Evolutionary conservation across 37 sponge, comb jelly and placozoan species (phyloP), one percentile per base, ranked within the genome.

Genomic region (Bolinopsis microptera): DNA sequence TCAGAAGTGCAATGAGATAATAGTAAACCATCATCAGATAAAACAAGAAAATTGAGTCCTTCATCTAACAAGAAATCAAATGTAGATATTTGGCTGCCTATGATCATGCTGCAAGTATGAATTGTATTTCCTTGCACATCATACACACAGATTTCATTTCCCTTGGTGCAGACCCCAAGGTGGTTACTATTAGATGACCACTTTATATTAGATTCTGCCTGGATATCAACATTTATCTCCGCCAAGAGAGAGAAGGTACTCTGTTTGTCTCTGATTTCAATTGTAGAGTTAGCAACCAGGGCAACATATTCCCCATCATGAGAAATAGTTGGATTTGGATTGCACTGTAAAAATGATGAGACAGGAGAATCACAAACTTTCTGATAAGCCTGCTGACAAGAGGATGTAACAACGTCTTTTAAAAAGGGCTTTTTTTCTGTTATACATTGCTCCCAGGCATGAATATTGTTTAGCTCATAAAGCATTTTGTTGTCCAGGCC

Each of bases 401-500:
- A 77, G 18, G 80, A 16, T 18, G 13, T 35, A 27, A 77, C 33
- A 16, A 77, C 3, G 33, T 77, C 33, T 35, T 77, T 28, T 16
- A 77, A 32, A 77, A 13, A 16, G 33, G 21, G 18, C 0, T 18
- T 32, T 16, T 34, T 27, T 32, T 32, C 9, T 35, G 80, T 0
- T 5, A 77, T 32, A 35, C 33, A 0, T 32, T 32, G 18, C 33
- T 77, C 80, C 80, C 80, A 77, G 3, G 80, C 27, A 16, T 77
- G 18, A 33, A 77, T 77, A 34, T 77, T 32, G 32, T 77, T 1
- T 21, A 77, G 80, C 35, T 77, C 80, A 77, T 77, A 77, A 18
- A 77, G 32, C 80, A 77, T 77, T 32, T 77, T 77, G 5, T 27
- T 35, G 80, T 77, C 80, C 35, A 77, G 3, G 21, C 16, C 3